Base-by-base conservation (phyloP, 2,888 invertebrate species). In the Cryptus armator region DNA sequence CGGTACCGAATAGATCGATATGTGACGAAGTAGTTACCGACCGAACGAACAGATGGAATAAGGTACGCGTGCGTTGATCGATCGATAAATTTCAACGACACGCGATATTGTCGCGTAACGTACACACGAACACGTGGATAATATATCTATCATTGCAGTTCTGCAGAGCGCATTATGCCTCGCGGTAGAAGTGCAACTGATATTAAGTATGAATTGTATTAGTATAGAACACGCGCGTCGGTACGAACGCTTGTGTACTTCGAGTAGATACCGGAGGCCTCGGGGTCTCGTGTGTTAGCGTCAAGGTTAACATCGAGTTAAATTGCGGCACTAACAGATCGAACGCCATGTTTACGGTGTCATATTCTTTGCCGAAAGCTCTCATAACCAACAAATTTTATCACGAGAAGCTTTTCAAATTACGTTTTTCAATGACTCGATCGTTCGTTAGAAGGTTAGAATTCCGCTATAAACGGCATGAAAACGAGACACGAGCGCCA, bases 51-150 rank as follows among this genome's bases (percentile, higher is more conserved):
- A 37, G 37, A 19, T 48, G 75, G 37, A 32, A 53, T 19, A 3
- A 32, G 48, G n/a, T 19, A 6, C n/a, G 37, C 75, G 37, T 29
- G 80, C 10, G 56, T 51, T 6, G 59, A 81, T 70, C 62, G 62
- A 64, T 81, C 81, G 75, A 75, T 81, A 70, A 81, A 75, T 51
- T 75, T 70, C 7, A 75, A 75, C 48, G 81, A 68, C 81, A 75
- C 81, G 81, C 75, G 68, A 75, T 62, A 43, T 48, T 19, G 43
- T 79, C 29, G 62, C 59, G 14, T 16, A 14, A 7, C 24, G 19
- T 66, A 14, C 32, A 46, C 19, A 19, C 19, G 3, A 10, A 44
- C 29, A 37, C 56, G 19, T 16, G n/a, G 19, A 66, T n/a, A 37
- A 37, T 59, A 37, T 37, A 9, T 72, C 14, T 46, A 2, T 37